Evolutionary conservation across 2,888 invertebrate genomes (phyloP).

Genomic region (Dynastes grantii): DNA sequence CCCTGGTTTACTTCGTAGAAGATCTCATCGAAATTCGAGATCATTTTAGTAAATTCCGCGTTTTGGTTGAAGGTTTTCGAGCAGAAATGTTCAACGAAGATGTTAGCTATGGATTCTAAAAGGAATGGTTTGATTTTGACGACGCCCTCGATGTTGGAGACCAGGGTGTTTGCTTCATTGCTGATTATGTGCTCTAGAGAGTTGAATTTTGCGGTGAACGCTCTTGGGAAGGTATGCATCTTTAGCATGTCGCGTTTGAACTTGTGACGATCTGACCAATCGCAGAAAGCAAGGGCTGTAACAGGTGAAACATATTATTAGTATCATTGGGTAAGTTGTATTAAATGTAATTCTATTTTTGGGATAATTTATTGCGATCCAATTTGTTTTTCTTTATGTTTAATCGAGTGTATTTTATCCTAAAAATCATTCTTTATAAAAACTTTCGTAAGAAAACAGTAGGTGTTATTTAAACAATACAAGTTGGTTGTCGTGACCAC

Average conservation of each 20-base stretch:
- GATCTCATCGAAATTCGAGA: constrained; percentile 76
- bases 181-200: constrained; percentile 72
- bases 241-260: constrained; percentile 75
- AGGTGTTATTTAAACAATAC: too few relatives aligned
- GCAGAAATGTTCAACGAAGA: constrained; percentile 77
- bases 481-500: too few relatives aligned
- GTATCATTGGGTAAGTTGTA: not conserved
- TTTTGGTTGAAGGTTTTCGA: constrained; percentile 71
- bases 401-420: too few relatives aligned
- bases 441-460: too few relatives aligned
- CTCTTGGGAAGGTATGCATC: constrained; percentile 75
- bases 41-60: constrained; percentile 71
- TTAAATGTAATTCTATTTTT: too few relatives aligned
- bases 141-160: constrained; percentile 61
- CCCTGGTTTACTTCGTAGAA: constrained; percentile 81
- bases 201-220: constrained; percentile 73
- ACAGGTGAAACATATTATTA: constrained; percentile 49
- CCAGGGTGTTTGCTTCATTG: constrained; percentile 67
- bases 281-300: constrained; percentile 79
- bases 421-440: too few relatives aligned
- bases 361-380: too few relatives aligned
- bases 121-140: constrained; percentile 70
- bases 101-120: constrained; percentile 74
- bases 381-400: too few relatives aligned
- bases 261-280: constrained; percentile 79